phyloP scores from a whole-genome alignment of 2,888 invertebrate species.

The Lithosia quadra region DNA sequence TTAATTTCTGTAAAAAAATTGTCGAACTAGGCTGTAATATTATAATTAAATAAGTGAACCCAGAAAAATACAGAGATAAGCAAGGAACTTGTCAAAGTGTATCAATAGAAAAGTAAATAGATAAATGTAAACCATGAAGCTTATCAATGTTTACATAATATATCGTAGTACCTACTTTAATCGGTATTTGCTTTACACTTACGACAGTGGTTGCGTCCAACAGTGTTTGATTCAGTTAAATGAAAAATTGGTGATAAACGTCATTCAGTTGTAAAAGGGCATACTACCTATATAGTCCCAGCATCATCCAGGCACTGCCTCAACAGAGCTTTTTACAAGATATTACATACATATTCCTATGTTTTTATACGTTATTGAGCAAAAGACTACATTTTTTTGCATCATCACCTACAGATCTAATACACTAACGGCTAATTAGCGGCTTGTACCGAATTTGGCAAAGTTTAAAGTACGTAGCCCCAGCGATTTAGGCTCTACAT shows the following conservation, averaged over 20 bases:
- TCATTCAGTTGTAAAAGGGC: background rate
- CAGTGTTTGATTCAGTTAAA: background rate
- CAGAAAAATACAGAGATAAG: constrained; percentile 2
- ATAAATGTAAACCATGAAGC: constrained; percentile 59
- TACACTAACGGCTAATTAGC: too few relatives aligned
- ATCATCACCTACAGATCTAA: too few relatives aligned
- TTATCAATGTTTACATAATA: constrained; percentile 66
- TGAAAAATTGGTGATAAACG: background rate
- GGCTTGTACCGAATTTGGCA: too few relatives aligned
- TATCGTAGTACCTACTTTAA: constrained; percentile 28
- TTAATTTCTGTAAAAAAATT: too few relatives aligned
- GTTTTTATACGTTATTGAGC: too few relatives aligned
- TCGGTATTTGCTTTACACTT: background rate
- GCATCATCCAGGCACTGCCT: background rate
- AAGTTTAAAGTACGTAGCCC: too few relatives aligned
- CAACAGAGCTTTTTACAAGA: background rate
- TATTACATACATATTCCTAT: too few relatives aligned
- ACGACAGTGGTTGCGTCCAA: background rate
- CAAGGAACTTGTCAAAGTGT: constrained; percentile 5
- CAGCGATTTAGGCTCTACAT: too few relatives aligned
- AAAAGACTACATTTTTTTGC: too few relatives aligned
- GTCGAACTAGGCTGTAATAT: background rate
- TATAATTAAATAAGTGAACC: background rate
- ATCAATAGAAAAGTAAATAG: constrained; percentile 68
- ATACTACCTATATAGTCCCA: background rate